Conservation (phyloP, 2,797 vertebrate genomes). For the Neostethus bicornis region DNA sequence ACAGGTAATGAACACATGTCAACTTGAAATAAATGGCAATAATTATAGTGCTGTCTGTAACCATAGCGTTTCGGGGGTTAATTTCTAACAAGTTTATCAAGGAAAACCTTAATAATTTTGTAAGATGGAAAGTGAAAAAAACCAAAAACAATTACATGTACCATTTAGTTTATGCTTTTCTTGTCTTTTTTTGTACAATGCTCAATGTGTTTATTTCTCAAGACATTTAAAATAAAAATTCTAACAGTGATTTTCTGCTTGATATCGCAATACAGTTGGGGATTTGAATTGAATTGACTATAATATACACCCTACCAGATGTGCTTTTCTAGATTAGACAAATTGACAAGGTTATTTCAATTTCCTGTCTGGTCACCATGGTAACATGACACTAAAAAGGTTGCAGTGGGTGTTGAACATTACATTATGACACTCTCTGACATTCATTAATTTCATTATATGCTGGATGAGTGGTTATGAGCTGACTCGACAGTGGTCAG, state of each 20-base stretch:
- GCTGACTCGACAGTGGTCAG: conserved; percentile 15
- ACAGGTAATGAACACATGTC: conserved; percentile 76
- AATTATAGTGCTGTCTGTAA: neutral
- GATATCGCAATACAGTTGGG: too few relatives aligned
- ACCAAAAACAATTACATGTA: too few relatives aligned
- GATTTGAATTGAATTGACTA: too few relatives aligned
- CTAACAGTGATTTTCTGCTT: too few relatives aligned
- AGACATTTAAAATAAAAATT: too few relatives aligned
- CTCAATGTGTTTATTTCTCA: too few relatives aligned
- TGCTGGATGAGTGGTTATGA: conserved; percentile 24
- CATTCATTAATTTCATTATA: conserved; percentile 56
- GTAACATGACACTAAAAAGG: conserved; percentile 47
- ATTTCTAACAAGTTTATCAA: too few relatives aligned
- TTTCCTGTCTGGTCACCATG: conserved; percentile 59
- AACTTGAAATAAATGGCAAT: neutral
- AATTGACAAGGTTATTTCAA: conserved; percentile 50
- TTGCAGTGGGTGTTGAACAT: conserved; percentile 47
- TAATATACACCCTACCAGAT: too few relatives aligned
- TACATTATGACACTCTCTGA: conserved; percentile 50
- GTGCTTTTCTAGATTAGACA: conserved; percentile 35
- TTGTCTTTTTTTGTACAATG: too few relatives aligned
- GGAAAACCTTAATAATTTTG: too few relatives aligned
- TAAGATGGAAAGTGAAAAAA: too few relatives aligned
- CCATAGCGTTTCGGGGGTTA: too few relatives aligned
- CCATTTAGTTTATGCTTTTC: neutral